These are phyloP conservation scores for Equus quagga DNA, from an alignment of 2,113 vertebrate species.

Conservation along the genomic window DNA sequence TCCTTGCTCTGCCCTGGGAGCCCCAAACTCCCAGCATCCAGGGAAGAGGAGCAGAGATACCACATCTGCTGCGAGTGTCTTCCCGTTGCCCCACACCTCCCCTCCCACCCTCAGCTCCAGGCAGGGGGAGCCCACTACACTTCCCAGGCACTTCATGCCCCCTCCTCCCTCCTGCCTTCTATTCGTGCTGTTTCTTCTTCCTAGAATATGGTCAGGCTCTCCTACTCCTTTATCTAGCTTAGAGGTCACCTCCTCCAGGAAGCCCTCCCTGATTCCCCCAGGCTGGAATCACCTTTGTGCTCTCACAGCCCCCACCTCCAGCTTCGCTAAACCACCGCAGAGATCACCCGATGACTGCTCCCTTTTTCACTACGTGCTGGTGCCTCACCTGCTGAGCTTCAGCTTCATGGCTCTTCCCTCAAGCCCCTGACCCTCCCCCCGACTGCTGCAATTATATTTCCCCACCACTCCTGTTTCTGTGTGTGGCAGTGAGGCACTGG, in stretches of 20 bases:
- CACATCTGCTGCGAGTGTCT: neutral
- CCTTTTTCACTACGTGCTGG: neutral
- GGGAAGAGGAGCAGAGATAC: neutral
- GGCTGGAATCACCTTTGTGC: neutral
- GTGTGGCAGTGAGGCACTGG: neutral
- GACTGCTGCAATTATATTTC: neutral
- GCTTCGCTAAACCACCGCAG: neutral
- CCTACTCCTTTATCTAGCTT: neutral
- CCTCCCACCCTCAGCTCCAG: neutral
- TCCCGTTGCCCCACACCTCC: neutral
- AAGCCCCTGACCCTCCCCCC: neutral
- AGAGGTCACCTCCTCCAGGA: neutral
- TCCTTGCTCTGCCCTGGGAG: neutral
- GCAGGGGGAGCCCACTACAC: neutral
- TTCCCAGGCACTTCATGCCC: neutral
- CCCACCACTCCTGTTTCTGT: neutral
- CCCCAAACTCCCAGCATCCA: neutral
- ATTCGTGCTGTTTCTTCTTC: neutral
- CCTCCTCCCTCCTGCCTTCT: neutral
- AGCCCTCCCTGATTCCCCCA: neutral
- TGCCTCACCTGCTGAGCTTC: accelerated
- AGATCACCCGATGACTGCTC: too few relatives aligned
- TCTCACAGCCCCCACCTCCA: neutral
- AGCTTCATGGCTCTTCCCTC: neutral
- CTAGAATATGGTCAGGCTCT: neutral